Conservation (phyloP, 2,888 invertebrate genomes). For the Oscheius sp. region DNA sequence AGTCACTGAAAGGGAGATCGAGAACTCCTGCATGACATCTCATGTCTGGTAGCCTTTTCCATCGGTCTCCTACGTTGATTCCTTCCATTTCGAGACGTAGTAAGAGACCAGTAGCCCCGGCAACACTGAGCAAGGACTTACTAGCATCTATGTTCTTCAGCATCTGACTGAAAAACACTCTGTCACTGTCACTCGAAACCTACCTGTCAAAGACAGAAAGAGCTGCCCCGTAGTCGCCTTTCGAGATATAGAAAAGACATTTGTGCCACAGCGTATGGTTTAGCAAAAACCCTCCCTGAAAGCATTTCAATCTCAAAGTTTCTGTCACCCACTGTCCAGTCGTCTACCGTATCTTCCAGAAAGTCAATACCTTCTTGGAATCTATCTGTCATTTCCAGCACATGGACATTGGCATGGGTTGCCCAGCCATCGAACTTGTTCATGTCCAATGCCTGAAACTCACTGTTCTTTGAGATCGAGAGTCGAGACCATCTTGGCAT, state of each 20-base stretch:
- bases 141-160: conserved; percentile 38
- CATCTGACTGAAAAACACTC: conserved; percentile 48
- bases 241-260: conserved; percentile 76
- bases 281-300: conserved; percentile 73
- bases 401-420: conserved; percentile 76
- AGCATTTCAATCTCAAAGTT: neutral
- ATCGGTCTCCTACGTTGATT: conserved; percentile 66
- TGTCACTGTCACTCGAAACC: neutral
- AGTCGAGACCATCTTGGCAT: conserved; percentile 72
- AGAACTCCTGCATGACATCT: conserved; percentile 76
- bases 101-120: conserved; percentile 76
- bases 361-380: conserved; percentile 75
- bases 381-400: conserved; percentile 76
- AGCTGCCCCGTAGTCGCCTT: conserved; percentile 75
- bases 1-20: conserved; percentile 76
- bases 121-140: conserved; percentile 75
- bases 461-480: neutral
- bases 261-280: conserved; percentile 78
- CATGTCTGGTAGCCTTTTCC: conserved; percentile 47
- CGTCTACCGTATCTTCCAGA: conserved; percentile 74
- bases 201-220: conserved; percentile 47
- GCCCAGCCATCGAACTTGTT: conserved; percentile 77
- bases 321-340: conserved; percentile 75
- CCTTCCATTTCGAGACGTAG: conserved; percentile 76
- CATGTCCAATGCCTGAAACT: conserved; percentile 73